Evolutionary conservation across 2,797 vertebrate genomes (phyloP).

Genomic region (Podarcis siculus): DNA sequence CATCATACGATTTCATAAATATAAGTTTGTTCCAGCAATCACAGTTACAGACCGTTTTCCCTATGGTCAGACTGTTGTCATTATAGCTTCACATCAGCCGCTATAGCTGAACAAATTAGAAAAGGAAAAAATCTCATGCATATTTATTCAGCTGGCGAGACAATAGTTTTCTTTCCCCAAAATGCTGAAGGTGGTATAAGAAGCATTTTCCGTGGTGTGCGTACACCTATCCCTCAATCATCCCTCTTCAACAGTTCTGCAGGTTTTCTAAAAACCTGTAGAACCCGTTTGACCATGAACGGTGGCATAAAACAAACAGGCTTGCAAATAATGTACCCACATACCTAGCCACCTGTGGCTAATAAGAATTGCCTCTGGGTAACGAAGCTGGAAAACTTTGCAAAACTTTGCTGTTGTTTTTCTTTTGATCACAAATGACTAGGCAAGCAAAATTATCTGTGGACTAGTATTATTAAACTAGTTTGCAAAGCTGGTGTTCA

Average conservation of each 20-base stretch:
- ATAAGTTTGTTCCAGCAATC: background rate
- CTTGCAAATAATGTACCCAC: background rate
- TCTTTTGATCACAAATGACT: background rate
- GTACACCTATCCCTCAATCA: background rate
- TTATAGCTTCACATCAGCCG: background rate
- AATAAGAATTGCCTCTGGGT: slow-evolving; percentile 2
- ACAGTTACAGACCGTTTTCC: no score
- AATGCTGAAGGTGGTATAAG: background rate
- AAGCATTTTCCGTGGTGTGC: background rate
- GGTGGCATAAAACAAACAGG: background rate
- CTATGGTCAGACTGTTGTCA: background rate
- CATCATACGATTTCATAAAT: background rate
- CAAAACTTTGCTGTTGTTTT: background rate
- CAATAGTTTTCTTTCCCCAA: background rate
- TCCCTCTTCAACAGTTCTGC: background rate
- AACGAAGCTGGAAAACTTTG: background rate
- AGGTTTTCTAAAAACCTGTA: background rate
- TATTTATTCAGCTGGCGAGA: background rate
- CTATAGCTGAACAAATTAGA: background rate
- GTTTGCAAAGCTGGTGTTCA: rapidly evolving
- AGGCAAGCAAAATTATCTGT: background rate
- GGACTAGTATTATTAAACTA: background rate
- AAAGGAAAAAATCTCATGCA: background rate
- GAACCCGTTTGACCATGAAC: background rate
- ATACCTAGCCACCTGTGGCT: background rate